Conservation (phyloP, 1,140 invertebrate species). For the Choristoneura fumiferana region DNA sequence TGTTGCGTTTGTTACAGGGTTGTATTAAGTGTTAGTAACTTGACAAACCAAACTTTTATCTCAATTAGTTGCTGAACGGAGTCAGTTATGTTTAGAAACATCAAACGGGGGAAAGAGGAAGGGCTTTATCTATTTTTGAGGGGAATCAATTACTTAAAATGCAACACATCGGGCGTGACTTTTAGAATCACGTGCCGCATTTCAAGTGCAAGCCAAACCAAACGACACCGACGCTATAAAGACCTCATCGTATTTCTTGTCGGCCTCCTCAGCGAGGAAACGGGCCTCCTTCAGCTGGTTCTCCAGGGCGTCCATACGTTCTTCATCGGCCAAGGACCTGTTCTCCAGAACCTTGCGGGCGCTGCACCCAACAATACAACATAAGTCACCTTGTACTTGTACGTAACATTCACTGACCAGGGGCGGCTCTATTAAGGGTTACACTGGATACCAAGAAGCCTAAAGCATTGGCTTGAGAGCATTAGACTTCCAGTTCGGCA, state of each 20-base stretch:
- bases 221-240: slow-evolving; percentile 71
- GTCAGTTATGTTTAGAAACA: slow-evolving; percentile 1
- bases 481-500: too few relatives aligned
- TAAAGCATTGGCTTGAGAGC: too few relatives aligned
- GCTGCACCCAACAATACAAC: slow-evolving; percentile 81
- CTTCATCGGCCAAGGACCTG: slow-evolving; percentile 99
- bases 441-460: too few relatives aligned
- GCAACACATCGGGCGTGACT: slow-evolving; percentile 23
- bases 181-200: too few relatives aligned
- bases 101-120: neutral
- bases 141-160: slow-evolving; percentile 14
- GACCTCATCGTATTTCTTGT: slow-evolving; percentile 99
- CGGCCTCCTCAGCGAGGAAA: slow-evolving; percentile 99
- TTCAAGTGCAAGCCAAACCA: slow-evolving; percentile 58
- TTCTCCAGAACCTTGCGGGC: slow-evolving; percentile 99
- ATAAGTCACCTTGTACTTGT: slow-evolving; percentile 37
- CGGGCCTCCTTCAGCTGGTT: slow-evolving; percentile 99
- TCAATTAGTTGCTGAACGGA: neutral
- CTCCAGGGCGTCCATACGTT: slow-evolving; percentile 99
- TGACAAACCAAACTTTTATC: slow-evolving; percentile 2
- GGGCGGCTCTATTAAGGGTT: slow-evolving; percentile 16
- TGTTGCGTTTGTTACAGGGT: slow-evolving; percentile 1
- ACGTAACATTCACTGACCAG: slow-evolving; percentile 20
- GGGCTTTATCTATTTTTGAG: slow-evolving; percentile 25
- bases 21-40: slow-evolving; percentile 3